These are phyloP conservation scores for Spea bombifrons DNA, from an alignment of 2,113 vertebrate genomes.

Conservation along the genomic window DNA sequence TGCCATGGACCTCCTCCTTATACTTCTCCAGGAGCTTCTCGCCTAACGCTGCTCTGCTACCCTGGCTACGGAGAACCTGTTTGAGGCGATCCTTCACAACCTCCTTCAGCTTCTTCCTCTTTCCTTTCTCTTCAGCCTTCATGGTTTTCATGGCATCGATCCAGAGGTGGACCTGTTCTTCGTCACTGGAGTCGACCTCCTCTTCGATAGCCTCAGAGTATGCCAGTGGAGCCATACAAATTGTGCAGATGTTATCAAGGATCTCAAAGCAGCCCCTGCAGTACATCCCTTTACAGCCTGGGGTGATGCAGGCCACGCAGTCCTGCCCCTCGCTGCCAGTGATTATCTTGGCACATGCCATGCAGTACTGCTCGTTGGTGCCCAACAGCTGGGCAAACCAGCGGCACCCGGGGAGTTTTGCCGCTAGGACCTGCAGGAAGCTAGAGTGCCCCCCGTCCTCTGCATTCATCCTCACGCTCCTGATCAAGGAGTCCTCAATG, in stretches of 20 bases:
- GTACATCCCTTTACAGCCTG: conserved; percentile 68
- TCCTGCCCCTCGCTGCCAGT: background rate
- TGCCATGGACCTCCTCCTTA: accelerated
- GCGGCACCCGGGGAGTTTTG: conserved; percentile 51
- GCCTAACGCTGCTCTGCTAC: background rate
- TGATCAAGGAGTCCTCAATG: conserved; percentile 51
- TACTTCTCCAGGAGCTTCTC: accelerated
- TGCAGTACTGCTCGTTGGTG: conserved; percentile 57
- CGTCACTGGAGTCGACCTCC: conserved; percentile 82
- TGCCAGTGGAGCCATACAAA: conserved; percentile 67
- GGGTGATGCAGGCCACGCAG: conserved; percentile 62
- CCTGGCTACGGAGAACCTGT: background rate
- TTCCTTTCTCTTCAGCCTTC: conserved; percentile 7
- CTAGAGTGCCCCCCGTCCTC: conserved; percentile 37
- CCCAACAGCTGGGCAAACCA: too few relatives aligned
- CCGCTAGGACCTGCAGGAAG: background rate
- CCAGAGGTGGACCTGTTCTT: conserved; percentile 62
- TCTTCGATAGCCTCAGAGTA: conserved; percentile 58
- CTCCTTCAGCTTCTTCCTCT: conserved; percentile 10
- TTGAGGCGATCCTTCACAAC: conserved; percentile 19
- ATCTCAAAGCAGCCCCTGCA: conserved; percentile 69
- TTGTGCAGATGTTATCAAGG: conserved; percentile 63
- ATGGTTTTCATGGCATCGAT: conserved; percentile 20
- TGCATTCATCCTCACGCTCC: background rate
- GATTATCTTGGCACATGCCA: conserved; percentile 64